phyloP scores from a whole-genome alignment of 1,140 invertebrate species.

The Nilaparvata lugens region DNA sequence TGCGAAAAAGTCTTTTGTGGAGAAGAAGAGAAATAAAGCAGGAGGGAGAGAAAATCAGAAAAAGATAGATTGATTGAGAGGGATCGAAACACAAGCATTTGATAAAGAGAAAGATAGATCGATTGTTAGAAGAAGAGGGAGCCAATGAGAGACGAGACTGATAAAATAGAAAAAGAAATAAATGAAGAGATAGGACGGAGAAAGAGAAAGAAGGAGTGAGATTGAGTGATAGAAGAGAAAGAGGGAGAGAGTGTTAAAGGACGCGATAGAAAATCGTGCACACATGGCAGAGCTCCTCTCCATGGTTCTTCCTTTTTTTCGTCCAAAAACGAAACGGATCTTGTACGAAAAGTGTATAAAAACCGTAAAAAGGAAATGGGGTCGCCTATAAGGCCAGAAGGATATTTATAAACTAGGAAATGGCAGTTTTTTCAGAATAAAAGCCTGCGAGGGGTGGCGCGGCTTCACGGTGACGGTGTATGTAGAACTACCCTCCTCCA shows the following conservation, averaged over 20 bases:
- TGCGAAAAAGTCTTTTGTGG: not conserved
- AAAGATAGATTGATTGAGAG: slow-evolving; percentile 14
- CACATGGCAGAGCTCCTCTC: no score
- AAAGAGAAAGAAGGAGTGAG: no score
- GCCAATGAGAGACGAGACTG: no score
- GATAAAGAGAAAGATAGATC: slow-evolving; percentile 27
- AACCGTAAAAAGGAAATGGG: slow-evolving; percentile 4
- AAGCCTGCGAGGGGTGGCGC: no score
- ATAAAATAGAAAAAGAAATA: no score
- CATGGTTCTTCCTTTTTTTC: no score
- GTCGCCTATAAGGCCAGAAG: not conserved
- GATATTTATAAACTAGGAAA: slow-evolving; percentile 6
- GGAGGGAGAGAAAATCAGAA: no score
- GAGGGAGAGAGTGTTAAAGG: slow-evolving; percentile 26
- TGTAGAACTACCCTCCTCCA: not conserved
- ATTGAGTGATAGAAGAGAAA: slow-evolving; percentile 22
- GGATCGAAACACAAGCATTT: no score
- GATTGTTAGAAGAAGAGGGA: slow-evolving; percentile 20
- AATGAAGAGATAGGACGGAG: not conserved
- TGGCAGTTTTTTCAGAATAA: not conserved
- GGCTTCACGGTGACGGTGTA: not conserved
- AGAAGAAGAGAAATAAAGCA: not conserved
- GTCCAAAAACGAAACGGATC: not conserved
- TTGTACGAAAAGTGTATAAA: not conserved
- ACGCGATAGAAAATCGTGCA: slow-evolving; percentile 12